phyloP scores from a whole-genome alignment of 2,888 invertebrate genomes.

The Phyto melanocephala region DNA sequence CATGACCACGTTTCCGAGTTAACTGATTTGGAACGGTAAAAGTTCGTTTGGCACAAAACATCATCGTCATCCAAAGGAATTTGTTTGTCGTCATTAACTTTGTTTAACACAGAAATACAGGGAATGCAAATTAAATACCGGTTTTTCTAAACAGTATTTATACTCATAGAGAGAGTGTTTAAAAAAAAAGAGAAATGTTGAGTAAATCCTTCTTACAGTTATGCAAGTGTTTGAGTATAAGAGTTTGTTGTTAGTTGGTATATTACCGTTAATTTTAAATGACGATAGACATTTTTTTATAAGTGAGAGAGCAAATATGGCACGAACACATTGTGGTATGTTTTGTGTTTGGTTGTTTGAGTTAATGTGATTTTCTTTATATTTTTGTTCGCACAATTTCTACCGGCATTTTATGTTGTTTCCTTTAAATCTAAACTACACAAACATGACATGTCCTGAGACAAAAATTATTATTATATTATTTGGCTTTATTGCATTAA shows the following conservation, averaged over 20 bases:
- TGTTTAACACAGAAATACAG: background rate
- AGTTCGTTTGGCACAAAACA: conserved; percentile 57
- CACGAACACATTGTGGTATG: background rate
- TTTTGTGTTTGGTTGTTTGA: background rate
- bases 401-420: conserved; percentile 26
- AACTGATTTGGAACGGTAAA: conserved; percentile 75
- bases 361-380: conserved; percentile 1
- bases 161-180: conserved; percentile 44
- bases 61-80: conserved; percentile 60
- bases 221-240: background rate
- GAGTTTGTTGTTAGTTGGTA: background rate
- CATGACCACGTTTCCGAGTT: conserved; percentile 78
- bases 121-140: conserved; percentile 30
- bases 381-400: background rate
- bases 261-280: background rate
- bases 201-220: background rate
- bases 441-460: background rate
- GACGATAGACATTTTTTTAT: background rate
- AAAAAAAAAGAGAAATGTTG: too few relatives aligned
- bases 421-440: background rate
- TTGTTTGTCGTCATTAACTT: conserved; percentile 39
- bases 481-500: background rate
- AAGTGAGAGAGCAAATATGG: background rate
- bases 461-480: background rate
- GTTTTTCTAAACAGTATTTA: conserved; percentile 39